Percentiles rank a stretch among this genome's conserved stretches.
phyloP scores from a whole-genome alignment of 2,888 invertebrate species.

The Andrena hattorfiana region DNA sequence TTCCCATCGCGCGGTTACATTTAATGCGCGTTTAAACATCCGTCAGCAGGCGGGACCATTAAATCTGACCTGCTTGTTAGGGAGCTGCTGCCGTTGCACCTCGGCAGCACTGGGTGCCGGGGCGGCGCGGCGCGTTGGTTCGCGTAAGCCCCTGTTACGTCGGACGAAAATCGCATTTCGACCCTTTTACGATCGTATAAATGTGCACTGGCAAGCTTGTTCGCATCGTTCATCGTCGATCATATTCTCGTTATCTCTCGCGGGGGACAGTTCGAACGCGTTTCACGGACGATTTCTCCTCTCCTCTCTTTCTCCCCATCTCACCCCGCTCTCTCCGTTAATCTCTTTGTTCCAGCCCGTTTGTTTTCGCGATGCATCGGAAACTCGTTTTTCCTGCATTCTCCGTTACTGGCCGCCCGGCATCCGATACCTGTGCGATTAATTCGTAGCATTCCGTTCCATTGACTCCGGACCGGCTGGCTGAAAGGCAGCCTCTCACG shows the following conservation, averaged over 20 bases:
- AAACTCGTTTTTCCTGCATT: background rate
- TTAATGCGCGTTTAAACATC: constrained; percentile 68
- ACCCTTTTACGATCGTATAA: constrained; percentile 40
- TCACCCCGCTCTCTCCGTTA: background rate
- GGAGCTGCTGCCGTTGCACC: constrained; percentile 55
- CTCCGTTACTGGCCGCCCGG: background rate
- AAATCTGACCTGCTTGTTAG: constrained; percentile 73
- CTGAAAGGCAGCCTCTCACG: background rate
- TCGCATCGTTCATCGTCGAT: constrained; percentile 7
- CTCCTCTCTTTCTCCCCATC: background rate
- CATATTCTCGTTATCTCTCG: constrained; percentile 21
- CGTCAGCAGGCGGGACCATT: constrained; percentile 69
- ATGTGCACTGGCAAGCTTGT: constrained; percentile 1
- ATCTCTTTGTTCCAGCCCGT: background rate
- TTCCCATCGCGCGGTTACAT: constrained; percentile 52
- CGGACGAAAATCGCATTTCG: constrained; percentile 47
- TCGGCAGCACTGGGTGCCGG: constrained; percentile 2
- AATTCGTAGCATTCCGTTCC: constrained; percentile 8
- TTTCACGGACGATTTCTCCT: background rate
- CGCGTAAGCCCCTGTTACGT: constrained; percentile 24
- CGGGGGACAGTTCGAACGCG: background rate
- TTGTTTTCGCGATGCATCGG: background rate
- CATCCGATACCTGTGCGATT: background rate
- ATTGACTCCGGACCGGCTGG: background rate
- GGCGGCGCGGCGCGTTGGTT: background rate